Percentiles rank a stretch among this genome's conserved stretches.
Conservation (phyloP, 2,888 invertebrate species). For the Augochlorella aurata region DNA sequence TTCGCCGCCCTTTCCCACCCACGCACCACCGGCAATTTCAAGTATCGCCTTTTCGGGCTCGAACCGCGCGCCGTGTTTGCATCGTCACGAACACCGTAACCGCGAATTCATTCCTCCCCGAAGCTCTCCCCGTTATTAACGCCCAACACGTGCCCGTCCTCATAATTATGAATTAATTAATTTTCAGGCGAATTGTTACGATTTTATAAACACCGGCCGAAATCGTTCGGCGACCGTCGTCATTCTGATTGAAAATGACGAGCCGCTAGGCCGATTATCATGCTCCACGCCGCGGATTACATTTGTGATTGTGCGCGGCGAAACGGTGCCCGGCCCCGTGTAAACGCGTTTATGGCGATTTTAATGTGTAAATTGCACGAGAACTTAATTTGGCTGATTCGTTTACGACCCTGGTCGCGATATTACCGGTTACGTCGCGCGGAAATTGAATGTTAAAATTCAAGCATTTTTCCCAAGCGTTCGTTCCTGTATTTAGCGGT, state of each 20-base stretch:
- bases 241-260: constrained; percentile 16
- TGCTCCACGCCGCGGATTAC: neutral
- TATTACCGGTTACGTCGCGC: neutral
- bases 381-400: neutral
- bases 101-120: neutral
- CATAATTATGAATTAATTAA: constrained; percentile 37
- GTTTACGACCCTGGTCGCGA: neutral
- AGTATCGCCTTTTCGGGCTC: constrained; percentile 11
- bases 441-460: constrained; percentile 9
- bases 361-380: neutral
- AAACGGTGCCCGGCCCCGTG: neutral
- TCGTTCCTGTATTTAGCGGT: no score
- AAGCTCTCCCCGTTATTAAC: neutral
- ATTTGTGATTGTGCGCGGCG: neutral
- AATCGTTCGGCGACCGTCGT: neutral
- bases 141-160: neutral
- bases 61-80: neutral
- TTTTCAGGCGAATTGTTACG: neutral
- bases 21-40: constrained; percentile 11
- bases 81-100: constrained; percentile 8
- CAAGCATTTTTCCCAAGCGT: neutral
- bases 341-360: neutral
- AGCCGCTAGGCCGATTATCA: neutral
- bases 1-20: neutral
- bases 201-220: constrained; percentile 25